A percentile compares a stretch with the other conserved stretches of the same genome.
These are phyloP conservation scores for Thecophora atra DNA, from an alignment of 2,888 invertebrate genomes.

Conservation along the genomic window DNA sequence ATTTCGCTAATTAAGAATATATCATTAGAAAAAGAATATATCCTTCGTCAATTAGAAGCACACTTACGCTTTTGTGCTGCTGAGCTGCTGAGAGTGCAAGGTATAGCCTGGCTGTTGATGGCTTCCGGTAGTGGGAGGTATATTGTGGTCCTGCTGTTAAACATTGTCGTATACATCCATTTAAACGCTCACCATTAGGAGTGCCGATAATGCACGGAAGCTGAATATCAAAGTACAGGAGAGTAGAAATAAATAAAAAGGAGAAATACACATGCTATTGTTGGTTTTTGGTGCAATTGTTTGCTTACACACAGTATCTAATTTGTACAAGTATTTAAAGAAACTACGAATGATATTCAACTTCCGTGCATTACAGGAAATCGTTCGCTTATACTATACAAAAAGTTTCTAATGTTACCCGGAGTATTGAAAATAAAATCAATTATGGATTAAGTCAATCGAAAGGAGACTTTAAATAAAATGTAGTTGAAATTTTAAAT, in stretches of 20 bases:
- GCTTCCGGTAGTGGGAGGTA: slow-evolving; percentile 66
- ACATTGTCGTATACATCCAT: slow-evolving; percentile 68
- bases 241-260: slow-evolving; percentile 32
- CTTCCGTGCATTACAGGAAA: slow-evolving; percentile 62
- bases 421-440: no score
- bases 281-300: no score
- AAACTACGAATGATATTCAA: slow-evolving; percentile 63
- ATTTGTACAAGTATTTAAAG: neutral
- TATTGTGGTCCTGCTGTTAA: slow-evolving; percentile 67
- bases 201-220: slow-evolving; percentile 67
- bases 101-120: slow-evolving; percentile 70
- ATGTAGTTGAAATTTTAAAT: no score
- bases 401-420: neutral
- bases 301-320: slow-evolving; percentile 25
- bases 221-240: slow-evolving; percentile 63
- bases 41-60: neutral
- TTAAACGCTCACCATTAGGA: slow-evolving; percentile 66
- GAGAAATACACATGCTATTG: slow-evolving; percentile 5
- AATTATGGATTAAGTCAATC: no score
- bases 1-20: slow-evolving; percentile 53
- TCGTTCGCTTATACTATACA: slow-evolving; percentile 10
- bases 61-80: slow-evolving; percentile 71
- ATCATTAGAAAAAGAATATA: neutral
- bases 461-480: no score
- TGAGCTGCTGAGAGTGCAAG: slow-evolving; percentile 68